phyloP scores from a whole-genome alignment of 2,797 vertebrate genomes.

The Sardinella longiceps region DNA sequence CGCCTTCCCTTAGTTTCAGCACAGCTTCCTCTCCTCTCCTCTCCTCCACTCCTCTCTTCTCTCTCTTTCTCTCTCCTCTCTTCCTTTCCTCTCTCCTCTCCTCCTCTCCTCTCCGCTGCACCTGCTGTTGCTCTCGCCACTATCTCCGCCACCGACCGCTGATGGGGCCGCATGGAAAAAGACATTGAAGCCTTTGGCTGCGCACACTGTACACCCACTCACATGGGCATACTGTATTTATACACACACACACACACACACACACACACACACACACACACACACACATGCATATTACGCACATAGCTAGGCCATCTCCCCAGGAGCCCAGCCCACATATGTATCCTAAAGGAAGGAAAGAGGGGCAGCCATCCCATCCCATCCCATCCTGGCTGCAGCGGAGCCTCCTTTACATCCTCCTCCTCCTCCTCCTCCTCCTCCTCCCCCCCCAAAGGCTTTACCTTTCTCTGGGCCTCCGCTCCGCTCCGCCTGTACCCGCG shows the following conservation, averaged over 20 bases:
- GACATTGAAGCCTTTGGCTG: not conserved
- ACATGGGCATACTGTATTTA: not conserved
- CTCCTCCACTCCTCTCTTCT: not conserved
- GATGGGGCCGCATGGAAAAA: not conserved
- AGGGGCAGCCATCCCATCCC: not conserved
- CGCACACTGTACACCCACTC: not conserved
- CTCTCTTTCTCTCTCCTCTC: too few relatives aligned
- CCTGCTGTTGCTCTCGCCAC: not conserved
- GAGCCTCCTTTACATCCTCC: conserved; percentile 15
- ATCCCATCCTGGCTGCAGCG: too few relatives aligned
- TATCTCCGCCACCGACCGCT: not conserved
- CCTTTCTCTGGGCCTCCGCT: conserved; percentile 43
- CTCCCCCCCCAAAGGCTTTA: conserved; percentile 33
- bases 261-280: not conserved
- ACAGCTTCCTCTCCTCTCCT: not conserved
- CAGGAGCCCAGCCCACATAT: not conserved
- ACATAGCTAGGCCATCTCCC: not conserved
- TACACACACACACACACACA: not conserved
- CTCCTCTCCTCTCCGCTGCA: not conserved
- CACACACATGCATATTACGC: not conserved
- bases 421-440: not conserved
- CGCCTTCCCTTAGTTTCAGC: not conserved
- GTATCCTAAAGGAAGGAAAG: conserved; percentile 22
- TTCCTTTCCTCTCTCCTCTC: not conserved
- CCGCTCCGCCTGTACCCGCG: too few relatives aligned